phyloP scores from a whole-genome alignment of 2,113 vertebrate species.

The Psittacara wagleri region DNA sequence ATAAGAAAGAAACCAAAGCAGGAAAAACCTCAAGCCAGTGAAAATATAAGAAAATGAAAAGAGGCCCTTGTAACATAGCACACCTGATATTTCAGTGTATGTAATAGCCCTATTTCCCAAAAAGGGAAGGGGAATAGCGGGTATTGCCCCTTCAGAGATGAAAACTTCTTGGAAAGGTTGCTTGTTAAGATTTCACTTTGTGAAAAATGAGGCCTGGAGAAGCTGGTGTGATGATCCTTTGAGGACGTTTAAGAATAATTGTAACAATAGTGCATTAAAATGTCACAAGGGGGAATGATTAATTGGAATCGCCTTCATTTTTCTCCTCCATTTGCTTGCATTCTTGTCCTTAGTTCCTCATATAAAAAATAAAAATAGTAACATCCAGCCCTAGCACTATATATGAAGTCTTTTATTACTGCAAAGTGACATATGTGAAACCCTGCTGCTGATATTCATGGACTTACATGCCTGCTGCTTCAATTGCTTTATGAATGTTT shows the following conservation, averaged over 20 bases:
- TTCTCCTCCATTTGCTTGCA: conserved; percentile 69
- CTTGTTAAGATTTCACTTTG: conserved; percentile 62
- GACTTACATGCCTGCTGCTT: conserved; percentile 62
- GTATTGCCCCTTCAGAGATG: not conserved
- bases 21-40: not conserved
- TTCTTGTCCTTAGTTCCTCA: conserved; percentile 29
- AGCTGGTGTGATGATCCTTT: conserved; percentile 64
- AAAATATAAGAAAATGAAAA: not conserved
- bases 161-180: conserved; percentile 1
- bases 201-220: conserved; percentile 75
- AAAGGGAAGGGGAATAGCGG: not conserved
- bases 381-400: not conserved
- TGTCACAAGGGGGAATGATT: conserved; percentile 76
- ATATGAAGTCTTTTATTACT: conserved; percentile 65
- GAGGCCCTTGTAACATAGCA: not conserved
- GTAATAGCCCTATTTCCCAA: not conserved
- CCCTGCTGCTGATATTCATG: conserved; percentile 68
- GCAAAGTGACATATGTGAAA: conserved; percentile 63
- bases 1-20: not conserved
- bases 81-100: not conserved
- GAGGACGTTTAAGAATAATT: conserved; percentile 75
- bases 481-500: conserved; percentile 71
- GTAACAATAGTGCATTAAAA: conserved; percentile 82
- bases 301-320: conserved; percentile 79
- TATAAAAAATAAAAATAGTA: conserved; percentile 63